Base-by-base conservation (phyloP, 2,113 vertebrate genomes). In the Phalacrocorax brasilianus region DNA sequence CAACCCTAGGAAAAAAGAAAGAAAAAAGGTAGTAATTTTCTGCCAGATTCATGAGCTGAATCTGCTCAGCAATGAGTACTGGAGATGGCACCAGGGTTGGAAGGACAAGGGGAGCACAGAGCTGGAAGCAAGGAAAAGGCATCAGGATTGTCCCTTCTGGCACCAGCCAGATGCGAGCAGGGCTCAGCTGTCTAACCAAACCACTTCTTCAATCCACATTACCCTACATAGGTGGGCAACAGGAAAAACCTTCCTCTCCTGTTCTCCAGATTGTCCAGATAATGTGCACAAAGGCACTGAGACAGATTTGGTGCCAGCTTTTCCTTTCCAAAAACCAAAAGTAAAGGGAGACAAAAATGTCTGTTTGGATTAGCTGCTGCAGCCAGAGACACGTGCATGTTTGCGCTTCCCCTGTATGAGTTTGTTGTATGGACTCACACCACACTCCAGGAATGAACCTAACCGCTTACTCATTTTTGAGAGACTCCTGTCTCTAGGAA, bases 401-500 rank as follows among this genome's bases (percentile, higher is more conserved):
- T 79, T 68, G 42, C 12, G 45, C 70, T 76, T 85, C 38, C 19
- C 33, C 9, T 35, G 35, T 30, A 68, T 1, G 38, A 82, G 47
- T 45, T 23, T 40, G 38, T 14, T 86, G 42, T 28, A 56, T 33
- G 47, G 73, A 21, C 61, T 86, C 52, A 27, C 58, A 85, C 40
- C 73, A 75, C 22, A 5, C 56, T 93, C 70, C 70, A 94, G 66
- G 81, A 84, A 78, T 20, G 22, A 92, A 80, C 85, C n/a, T 26
- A 40, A 88, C 61, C 63, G 65, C 82, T 84, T 56, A 65, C 1
- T 66, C 73, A 58, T 63, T 82, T 92, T 89, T 82, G 62, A 95
- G 84, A 95, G 66, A 55, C 58, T 95, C 58, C 42, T 55, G 77
- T 89, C 85, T 85, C 89, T 70, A 94, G 77, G 80, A 93, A 91